Evolutionary conservation across 2,113 vertebrate genomes (phyloP).

Genomic region (Ictalurus punctatus): DNA sequence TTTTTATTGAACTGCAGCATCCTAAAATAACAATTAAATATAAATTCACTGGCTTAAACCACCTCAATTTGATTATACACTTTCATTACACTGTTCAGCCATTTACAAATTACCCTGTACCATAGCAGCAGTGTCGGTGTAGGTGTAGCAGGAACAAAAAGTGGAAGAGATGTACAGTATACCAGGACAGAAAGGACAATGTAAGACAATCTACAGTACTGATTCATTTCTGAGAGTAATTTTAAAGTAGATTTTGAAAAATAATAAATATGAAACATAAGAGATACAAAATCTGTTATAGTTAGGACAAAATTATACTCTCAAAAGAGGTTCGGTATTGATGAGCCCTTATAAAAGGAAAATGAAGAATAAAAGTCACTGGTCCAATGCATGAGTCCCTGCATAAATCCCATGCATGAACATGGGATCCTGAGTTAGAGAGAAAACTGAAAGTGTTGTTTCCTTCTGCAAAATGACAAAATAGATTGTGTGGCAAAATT

Average conservation of each 20-base stretch:
- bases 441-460: background rate
- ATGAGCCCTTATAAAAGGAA: background rate
- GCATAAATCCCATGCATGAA: background rate
- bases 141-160: no score
- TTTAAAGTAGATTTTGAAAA: background rate
- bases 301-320: background rate
- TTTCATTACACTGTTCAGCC: background rate
- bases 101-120: constrained; percentile 39
- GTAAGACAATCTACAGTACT: background rate
- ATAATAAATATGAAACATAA: constrained; percentile 5
- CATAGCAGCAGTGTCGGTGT: constrained; percentile 39
- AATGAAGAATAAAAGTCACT: background rate
- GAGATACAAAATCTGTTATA: background rate
- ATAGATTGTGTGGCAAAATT: constrained; percentile 14
- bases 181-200: constrained; percentile 17
- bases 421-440: constrained; percentile 25
- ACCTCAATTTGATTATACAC: constrained; percentile 4
- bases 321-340: background rate
- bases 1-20: background rate
- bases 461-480: background rate
- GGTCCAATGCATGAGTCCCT: constrained; percentile 27
- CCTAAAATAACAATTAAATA: background rate
- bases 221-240: background rate
- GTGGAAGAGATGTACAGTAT: background rate
- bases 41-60: background rate